Conservation (phyloP, 2,888 invertebrate species). For the Quadroppia sp. region DNA sequence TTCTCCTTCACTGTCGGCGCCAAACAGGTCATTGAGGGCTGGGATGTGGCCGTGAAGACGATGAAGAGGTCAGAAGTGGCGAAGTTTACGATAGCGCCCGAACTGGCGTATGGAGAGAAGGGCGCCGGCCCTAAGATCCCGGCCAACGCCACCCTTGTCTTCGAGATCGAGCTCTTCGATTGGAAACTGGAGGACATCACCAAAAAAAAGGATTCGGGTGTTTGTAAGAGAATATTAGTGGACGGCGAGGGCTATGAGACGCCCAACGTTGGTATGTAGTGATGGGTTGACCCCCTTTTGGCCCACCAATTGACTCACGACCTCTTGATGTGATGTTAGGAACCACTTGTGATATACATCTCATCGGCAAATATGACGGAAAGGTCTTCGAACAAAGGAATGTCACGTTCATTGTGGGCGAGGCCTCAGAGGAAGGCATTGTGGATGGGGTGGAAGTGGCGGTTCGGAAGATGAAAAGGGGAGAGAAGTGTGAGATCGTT, state of each 20-base stretch:
- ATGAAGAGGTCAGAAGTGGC: not conserved
- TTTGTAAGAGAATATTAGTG: not conserved
- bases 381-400: not conserved
- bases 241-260: not conserved
- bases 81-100: not conserved
- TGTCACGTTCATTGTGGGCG: not conserved
- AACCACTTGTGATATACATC: not conserved
- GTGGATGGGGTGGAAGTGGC: not conserved
- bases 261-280: too few relatives aligned
- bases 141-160: too few relatives aligned
- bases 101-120: not conserved
- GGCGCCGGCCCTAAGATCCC: not conserved
- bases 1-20: not conserved
- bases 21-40: not conserved
- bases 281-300: too few relatives aligned
- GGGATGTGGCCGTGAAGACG: not conserved
- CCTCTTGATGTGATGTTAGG: not conserved
- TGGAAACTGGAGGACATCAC: not conserved
- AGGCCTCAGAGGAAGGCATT: not conserved
- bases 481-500: not conserved
- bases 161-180: not conserved
- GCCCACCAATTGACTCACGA: too few relatives aligned
- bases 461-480: not conserved
- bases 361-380: not conserved
- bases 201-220: not conserved